Conservation (phyloP, 2,888 invertebrate species). For the Pachycephus smyrnensis region DNA sequence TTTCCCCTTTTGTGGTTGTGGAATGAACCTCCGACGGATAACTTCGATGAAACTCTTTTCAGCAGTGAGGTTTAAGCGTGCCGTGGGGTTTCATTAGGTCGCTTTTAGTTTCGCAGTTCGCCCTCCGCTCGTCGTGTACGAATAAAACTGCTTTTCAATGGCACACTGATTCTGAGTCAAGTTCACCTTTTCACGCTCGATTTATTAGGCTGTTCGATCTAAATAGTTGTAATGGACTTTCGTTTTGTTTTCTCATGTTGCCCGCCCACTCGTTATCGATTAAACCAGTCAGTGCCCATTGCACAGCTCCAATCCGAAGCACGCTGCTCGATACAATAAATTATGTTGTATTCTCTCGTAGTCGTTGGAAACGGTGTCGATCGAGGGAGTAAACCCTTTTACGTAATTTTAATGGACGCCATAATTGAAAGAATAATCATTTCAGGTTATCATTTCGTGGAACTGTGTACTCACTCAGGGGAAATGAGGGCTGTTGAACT, state of each 20-base stretch:
- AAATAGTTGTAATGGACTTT: not conserved
- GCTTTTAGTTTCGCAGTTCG: not conserved
- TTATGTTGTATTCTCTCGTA: not conserved
- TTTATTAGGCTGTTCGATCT: not conserved
- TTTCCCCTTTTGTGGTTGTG: not conserved
- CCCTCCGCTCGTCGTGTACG: not conserved
- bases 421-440: not conserved
- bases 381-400: not conserved
- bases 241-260: not conserved
- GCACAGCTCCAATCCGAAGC: not conserved
- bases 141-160: not conserved
- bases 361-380: not conserved
- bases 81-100: not conserved
- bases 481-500: not conserved
- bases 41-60: not conserved
- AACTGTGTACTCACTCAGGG: not conserved
- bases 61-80: not conserved
- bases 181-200: slow-evolving; percentile 5
- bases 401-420: not conserved
- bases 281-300: not conserved
- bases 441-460: not conserved
- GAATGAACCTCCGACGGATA: not conserved
- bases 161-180: not conserved
- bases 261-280: not conserved
- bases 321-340: not conserved